Conservation (phyloP, 2,888 invertebrate species). For the Euproctis similis region DNA sequence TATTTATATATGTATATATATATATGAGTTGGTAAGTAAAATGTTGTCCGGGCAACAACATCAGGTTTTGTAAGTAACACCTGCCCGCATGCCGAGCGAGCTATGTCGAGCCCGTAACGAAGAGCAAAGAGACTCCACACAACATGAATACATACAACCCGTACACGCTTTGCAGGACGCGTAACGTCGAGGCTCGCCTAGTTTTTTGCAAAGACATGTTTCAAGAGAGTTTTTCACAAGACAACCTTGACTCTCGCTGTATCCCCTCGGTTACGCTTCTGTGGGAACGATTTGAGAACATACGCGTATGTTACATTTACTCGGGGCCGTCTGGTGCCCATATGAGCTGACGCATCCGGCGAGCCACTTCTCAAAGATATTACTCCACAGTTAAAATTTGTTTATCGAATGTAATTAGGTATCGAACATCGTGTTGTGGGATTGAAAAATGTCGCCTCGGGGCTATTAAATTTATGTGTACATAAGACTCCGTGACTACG, state of each 20-base stretch:
- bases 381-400: conserved; percentile 41
- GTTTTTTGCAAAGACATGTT: conserved; percentile 44
- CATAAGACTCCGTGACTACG: too few relatives aligned
- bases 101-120: conserved; percentile 35
- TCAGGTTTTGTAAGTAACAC: conserved; percentile 48
- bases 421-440: conserved; percentile 20
- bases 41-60: conserved; percentile 59
- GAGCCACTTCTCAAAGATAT: conserved; percentile 39
- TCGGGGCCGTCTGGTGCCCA: conserved; percentile 61
- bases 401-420: conserved; percentile 41
- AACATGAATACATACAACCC: conserved; percentile 47
- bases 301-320: conserved; percentile 47
- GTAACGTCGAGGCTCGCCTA: conserved; percentile 44
- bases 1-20: too few relatives aligned
- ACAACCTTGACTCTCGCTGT: conserved; percentile 63
- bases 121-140: conserved; percentile 50
- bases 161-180: conserved; percentile 32
- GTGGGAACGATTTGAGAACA: conserved; percentile 60
- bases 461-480: too few relatives aligned
- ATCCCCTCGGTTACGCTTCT: conserved; percentile 51
- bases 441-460: conserved; percentile 22
- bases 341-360: conserved; percentile 68
- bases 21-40: conserved; percentile 43
- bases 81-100: conserved; percentile 47
- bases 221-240: conserved; percentile 56